phyloP scores from a whole-genome alignment of 2,888 invertebrate species.

The Theretra japonica region DNA sequence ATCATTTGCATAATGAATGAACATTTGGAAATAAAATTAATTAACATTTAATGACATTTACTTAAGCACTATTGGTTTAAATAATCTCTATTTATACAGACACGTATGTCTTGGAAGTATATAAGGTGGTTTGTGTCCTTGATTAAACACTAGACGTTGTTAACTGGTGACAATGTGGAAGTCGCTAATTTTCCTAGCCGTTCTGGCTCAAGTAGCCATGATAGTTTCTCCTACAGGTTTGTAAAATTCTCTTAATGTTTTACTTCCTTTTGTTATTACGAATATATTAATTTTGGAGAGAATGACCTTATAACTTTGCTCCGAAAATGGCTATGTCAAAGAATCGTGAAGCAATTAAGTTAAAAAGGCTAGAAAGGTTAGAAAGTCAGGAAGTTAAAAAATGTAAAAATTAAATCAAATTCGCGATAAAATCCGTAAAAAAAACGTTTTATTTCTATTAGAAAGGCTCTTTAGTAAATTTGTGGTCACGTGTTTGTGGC shows the following conservation, averaged over 20 bases:
- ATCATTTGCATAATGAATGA: neutral
- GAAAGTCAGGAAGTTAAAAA: no score
- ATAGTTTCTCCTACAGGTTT: constrained; percentile 27
- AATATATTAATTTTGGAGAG: neutral
- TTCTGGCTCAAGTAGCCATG: constrained; percentile 33
- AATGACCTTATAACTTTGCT: no score
- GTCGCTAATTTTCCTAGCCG: constrained; percentile 34
- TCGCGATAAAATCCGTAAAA: no score
- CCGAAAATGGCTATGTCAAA: no score
- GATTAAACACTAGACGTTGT: constrained; percentile 12
- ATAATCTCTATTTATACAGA: constrained; percentile 15
- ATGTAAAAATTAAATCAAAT: no score
- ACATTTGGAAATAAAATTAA: constrained; percentile 22
- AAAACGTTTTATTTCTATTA: no score
- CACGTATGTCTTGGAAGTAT: constrained; percentile 14
- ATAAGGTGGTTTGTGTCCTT: constrained; percentile 23
- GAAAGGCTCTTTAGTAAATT: no score
- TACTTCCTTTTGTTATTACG: neutral
- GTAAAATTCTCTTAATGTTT: neutral
- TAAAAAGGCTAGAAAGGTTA: no score
- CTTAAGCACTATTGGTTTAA: constrained; percentile 27
- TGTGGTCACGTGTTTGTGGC: no score
- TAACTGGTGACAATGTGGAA: constrained; percentile 42
- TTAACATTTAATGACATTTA: constrained; percentile 27
- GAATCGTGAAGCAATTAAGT: no score